phyloP scores from a whole-genome alignment of 2,888 invertebrate genomes.

The Acleris literana region DNA sequence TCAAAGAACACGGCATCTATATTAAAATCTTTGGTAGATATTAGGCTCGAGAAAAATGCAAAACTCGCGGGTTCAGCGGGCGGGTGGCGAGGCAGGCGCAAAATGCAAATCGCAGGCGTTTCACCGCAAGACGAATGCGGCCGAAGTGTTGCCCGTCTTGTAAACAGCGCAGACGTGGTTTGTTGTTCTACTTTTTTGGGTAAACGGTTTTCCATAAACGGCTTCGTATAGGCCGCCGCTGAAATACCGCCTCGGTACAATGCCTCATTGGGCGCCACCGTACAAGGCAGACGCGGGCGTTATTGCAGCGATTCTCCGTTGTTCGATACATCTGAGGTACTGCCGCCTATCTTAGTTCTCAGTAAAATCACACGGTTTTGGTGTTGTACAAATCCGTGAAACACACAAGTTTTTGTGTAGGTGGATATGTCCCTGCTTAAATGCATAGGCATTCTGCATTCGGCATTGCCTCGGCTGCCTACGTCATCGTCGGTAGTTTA shows the following conservation, averaged over 20 bases:
- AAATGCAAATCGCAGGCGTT: conserved; percentile 76
- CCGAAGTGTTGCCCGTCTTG: conserved; percentile 75
- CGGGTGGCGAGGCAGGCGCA: conserved; percentile 61
- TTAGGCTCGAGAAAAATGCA: conserved; percentile 60
- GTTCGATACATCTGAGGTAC: conserved; percentile 60
- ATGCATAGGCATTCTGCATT: conserved; percentile 48
- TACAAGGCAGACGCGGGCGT: conserved; percentile 70
- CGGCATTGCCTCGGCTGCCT: conserved; percentile 48
- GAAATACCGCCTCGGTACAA: conserved; percentile 74
- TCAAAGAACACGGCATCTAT: conserved; percentile 18
- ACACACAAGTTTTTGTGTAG: conserved; percentile 40
- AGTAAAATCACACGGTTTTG: conserved; percentile 55
- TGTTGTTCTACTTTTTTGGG: conserved; percentile 82
- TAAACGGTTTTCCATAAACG: conserved; percentile 77
- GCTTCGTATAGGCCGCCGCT: conserved; percentile 74
- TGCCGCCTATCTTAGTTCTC: conserved; percentile 56
- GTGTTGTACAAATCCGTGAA: conserved; percentile 49
- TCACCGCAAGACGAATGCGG: conserved; percentile 76
- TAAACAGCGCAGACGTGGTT: conserved; percentile 76
- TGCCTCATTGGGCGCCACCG: conserved; percentile 68
- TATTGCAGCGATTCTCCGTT: conserved; percentile 62
- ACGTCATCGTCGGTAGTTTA: conserved; percentile 42
- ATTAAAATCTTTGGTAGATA: conserved; percentile 37
- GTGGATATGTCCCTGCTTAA: conserved; percentile 40
- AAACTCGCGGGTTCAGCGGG: conserved; percentile 51